Evolutionary conservation across 2,797 vertebrate genomes (phyloP).

Genomic region (Poeciliopsis paucimaculata): DNA sequence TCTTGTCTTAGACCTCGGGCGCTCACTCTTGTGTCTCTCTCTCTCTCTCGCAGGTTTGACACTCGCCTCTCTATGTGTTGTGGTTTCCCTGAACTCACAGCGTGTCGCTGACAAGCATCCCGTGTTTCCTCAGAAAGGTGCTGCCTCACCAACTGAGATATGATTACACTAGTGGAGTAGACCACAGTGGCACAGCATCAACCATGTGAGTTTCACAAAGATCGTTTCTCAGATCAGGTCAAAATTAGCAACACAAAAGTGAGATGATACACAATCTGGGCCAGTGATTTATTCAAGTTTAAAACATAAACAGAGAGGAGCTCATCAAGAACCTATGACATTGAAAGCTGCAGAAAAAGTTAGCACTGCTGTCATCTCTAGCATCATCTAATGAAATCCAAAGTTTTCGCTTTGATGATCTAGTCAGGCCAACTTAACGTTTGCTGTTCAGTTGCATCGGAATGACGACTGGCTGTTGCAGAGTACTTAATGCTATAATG

Average conservation of each 20-base stretch:
- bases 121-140: slow-evolving; percentile 34
- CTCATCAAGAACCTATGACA: neutral
- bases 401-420: neutral
- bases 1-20: neutral
- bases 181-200: slow-evolving; percentile 59
- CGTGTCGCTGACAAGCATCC: slow-evolving; percentile 23
- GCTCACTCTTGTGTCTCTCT: neutral
- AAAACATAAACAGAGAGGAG: neutral
- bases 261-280: neutral
- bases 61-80: slow-evolving; percentile 39
- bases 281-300: neutral
- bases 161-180: slow-evolving; percentile 61
- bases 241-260: neutral
- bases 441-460: neutral
- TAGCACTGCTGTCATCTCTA: neutral
- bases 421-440: neutral
- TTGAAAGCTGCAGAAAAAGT: neutral
- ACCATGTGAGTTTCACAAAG: slow-evolving; percentile 65
- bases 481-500: neutral
- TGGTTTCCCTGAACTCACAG: slow-evolving; percentile 42
- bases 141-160: slow-evolving; percentile 51
- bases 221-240: neutral
- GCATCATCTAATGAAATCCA: neutral
- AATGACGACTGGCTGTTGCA: neutral
- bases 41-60: slow-evolving; percentile 46